Base-by-base conservation (phyloP, 2,797 vertebrate genomes). In the Cyprinodon diabolis region DNA sequence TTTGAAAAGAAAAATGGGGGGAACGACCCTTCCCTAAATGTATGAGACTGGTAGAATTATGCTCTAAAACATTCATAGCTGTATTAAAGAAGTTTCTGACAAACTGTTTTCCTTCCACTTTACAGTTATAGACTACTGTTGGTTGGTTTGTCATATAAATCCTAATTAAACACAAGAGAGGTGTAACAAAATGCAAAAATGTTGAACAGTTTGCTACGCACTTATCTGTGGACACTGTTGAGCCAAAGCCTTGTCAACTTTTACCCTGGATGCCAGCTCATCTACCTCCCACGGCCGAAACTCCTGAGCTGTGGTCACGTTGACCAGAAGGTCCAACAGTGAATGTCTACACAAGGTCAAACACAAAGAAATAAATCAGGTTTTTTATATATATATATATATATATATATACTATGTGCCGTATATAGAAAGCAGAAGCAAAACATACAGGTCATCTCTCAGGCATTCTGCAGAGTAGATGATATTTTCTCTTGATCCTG, bases 201-300 rank as follows among this genome's bases (percentile, higher is more conserved):
- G 15, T 6, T 19, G 6, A 40, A 40, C 17, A 35, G 35, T 17
- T 55, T 48, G 57, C 15, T 70, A 87, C 95, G 90, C 54, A 97
- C 97, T 87, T 72, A 96, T 94, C 93, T 97, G 96, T 78, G 96
- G 93, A 84, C 92, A 96, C 90, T 97, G 95, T 89, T 92, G 91
- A 47, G 96, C 96, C 56, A 97, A 51, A 67, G 93, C 91, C 83
- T 94, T 97, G 92, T 98, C 97, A 66, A 95, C 60, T 85, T 92
- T 95, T 71, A 98, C 72, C 83, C 88, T 94, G 66, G 95, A 51
- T 5, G 92, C 93, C 86, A 97, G 90, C 2, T 94, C 95, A 1
- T 85, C 68, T 15, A 99, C 94, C 91, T 98, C 97, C 97, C 97
- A 98, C 0, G 83, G 93, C 57, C 96, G 94, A 89, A 99, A 98